These are phyloP conservation scores for Sebastes alutus DNA, from an alignment of 2,797 vertebrate genomes.

Conservation along the genomic window DNA sequence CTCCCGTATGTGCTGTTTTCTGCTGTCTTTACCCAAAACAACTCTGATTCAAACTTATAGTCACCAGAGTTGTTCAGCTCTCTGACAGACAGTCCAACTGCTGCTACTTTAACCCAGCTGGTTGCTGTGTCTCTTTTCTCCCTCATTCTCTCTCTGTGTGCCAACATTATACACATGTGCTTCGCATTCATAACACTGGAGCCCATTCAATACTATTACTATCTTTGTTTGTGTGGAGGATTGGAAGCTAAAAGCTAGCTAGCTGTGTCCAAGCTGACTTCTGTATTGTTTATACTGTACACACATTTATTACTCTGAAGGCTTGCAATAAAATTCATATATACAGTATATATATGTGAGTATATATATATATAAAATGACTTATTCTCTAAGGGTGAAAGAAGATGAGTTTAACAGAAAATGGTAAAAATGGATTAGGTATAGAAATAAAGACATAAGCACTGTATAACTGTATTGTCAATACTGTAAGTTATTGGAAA, in stretches of 20 bases:
- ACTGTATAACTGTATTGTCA: no score
- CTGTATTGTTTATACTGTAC: not conserved
- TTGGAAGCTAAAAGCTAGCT: not conserved
- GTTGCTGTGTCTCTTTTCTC: not conserved
- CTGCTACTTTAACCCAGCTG: not conserved
- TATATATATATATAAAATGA: no score
- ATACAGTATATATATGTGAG: no score
- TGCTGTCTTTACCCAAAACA: not conserved
- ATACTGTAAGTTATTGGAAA: no score
- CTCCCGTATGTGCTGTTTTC: constrained; percentile 54
- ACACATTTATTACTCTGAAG: not conserved
- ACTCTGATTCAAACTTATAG: not conserved
- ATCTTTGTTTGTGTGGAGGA: not conserved
- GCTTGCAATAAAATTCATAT: rapidly evolving
- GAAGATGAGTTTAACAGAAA: no score
- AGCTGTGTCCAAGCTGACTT: not conserved
- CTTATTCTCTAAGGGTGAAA: no score
- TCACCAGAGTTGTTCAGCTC: not conserved
- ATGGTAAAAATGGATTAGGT: no score
- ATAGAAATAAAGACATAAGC: no score
- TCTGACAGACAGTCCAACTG: not conserved
- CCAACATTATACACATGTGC: not conserved
- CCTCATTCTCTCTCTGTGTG: not conserved
- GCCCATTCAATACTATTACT: no score
- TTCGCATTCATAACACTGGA: not conserved